Percentiles rank a stretch among this genome's conserved stretches.
Conservation (phyloP, 2,797 vertebrate genomes). For the Sarcoramphus papa region DNA sequence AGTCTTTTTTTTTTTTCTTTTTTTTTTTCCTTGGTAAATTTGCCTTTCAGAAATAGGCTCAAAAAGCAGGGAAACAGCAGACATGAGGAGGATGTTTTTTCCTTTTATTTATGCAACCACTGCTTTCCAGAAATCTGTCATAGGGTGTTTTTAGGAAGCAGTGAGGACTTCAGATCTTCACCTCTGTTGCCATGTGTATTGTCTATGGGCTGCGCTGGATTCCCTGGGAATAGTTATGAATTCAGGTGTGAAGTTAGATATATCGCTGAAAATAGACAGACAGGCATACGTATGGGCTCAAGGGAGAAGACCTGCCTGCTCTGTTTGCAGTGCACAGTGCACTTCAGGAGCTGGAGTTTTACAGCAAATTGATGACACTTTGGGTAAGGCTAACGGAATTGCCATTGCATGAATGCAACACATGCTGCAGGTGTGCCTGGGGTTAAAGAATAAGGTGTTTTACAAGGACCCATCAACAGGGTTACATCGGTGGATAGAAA, state of each 20-base stretch:
- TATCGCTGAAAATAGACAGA: neutral
- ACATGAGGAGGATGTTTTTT: neutral
- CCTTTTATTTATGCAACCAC: neutral
- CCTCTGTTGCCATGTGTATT: neutral
- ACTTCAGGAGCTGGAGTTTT: neutral
- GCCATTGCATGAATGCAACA: rapidly evolving
- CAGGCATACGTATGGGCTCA: rapidly evolving
- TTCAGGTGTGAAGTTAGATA: neutral
- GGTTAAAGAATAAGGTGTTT: neutral
- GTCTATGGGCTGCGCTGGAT: neutral
- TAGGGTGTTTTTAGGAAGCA: neutral
- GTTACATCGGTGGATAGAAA: neutral
- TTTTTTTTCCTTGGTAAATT: neutral
- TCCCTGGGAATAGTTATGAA: neutral
- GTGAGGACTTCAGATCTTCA: neutral
- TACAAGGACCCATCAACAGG: neutral
- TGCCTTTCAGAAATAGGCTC: neutral
- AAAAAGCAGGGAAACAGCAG: neutral
- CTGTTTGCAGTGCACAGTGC: neutral
- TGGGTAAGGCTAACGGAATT: neutral
- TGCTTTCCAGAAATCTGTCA: neutral
- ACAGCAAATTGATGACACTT: neutral
- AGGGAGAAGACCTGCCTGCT: neutral
- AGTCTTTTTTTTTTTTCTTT: no score
- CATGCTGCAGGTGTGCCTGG: neutral